These are phyloP conservation scores for Seira ritae DNA, from an alignment of 2,888 invertebrate species.

Conservation along the genomic window DNA sequence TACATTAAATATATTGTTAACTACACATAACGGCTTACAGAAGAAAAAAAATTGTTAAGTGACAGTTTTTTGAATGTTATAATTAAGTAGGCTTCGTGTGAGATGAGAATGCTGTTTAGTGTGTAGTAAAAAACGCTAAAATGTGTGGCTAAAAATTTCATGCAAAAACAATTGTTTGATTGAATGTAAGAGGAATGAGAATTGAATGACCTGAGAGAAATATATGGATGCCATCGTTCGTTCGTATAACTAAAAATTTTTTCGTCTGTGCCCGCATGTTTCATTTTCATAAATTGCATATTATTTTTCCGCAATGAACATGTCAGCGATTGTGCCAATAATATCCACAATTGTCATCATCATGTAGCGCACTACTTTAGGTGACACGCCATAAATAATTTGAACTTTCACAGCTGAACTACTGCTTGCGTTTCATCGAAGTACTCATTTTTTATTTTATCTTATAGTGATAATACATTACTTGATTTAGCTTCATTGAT, in stretches of 20 bases:
- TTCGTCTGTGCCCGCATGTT: background rate
- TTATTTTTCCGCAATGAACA: too few relatives aligned
- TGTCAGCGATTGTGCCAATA: too few relatives aligned
- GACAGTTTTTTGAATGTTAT: background rate
- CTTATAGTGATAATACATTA: too few relatives aligned
- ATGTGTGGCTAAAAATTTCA: background rate
- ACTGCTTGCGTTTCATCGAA: too few relatives aligned
- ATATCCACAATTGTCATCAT: too few relatives aligned
- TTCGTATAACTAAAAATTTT: conserved; percentile 33
- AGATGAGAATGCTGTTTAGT: conserved; percentile 37
- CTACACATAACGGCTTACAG: background rate
- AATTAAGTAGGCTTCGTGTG: conserved; percentile 22
- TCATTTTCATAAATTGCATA: conserved; percentile 19
- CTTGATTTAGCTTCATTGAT: too few relatives aligned
- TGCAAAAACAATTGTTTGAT: background rate
- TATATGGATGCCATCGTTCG: conserved; percentile 41
- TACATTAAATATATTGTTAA: background rate
- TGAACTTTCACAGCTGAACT: too few relatives aligned
- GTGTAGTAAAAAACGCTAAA: conserved; percentile 14
- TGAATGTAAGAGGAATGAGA: conserved; percentile 18
- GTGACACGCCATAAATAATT: too few relatives aligned
- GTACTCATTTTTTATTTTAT: too few relatives aligned
- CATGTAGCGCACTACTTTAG: too few relatives aligned
- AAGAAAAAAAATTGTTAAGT: background rate
- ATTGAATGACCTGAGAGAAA: conserved; percentile 43